These are phyloP conservation scores for Asteroscopus sphinx DNA, from an alignment of 2,888 invertebrate species.

Conservation along the genomic window DNA sequence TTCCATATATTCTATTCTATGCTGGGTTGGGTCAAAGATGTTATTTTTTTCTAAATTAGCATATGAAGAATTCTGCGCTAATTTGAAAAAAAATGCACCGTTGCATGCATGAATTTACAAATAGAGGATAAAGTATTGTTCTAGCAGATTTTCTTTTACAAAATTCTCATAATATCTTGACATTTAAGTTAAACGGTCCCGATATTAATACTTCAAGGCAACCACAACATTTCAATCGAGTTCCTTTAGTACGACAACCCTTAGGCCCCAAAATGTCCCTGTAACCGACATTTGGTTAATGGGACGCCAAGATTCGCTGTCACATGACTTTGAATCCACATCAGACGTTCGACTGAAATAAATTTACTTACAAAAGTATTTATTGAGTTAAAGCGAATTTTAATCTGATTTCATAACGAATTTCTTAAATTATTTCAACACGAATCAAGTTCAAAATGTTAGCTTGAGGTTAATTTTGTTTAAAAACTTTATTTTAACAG, in stretches of 20 bases:
- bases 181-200: constrained; percentile 11
- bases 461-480: not conserved
- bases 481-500: not conserved
- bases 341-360: constrained; percentile 21
- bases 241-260: constrained; percentile 28
- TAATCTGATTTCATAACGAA: not conserved
- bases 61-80: too few species aligned
- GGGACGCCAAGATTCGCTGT: constrained; percentile 55
- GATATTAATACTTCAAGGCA: constrained; percentile 22
- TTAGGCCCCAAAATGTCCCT: constrained; percentile 53
- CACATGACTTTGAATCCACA: constrained; percentile 47
- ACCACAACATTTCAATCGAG: constrained; percentile 42
- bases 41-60: too few species aligned
- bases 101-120: too few species aligned
- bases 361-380: constrained; percentile 35
- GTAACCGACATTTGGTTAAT: constrained; percentile 64
- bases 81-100: too few species aligned
- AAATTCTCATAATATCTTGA: constrained; percentile 10
- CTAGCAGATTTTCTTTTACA: constrained; percentile 4
- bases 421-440: constrained; percentile 5
- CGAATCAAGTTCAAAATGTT: not conserved
- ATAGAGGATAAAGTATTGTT: constrained; percentile 8
- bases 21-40: too few species aligned
- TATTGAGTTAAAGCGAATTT: constrained; percentile 1
- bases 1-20: too few species aligned